Evolutionary conservation across 2,888 invertebrate genomes (phyloP).

Genomic region (Hypercompe scribonia): DNA sequence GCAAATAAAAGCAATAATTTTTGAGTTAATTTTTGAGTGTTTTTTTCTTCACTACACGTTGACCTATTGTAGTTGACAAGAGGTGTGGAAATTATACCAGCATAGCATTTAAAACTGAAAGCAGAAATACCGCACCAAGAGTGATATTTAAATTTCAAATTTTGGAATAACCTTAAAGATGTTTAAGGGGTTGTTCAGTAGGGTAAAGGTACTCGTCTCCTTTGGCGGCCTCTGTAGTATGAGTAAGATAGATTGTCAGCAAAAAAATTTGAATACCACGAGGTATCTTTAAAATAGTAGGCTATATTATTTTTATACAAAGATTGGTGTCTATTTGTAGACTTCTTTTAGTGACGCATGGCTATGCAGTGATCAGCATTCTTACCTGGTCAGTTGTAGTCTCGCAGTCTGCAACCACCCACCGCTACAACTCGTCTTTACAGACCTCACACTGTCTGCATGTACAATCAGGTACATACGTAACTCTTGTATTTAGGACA

Average conservation of each 20-base stretch:
- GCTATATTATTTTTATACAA: neutral
- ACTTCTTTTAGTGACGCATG: neutral
- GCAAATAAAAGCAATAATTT: no score
- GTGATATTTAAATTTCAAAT: neutral
- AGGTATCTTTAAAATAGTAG: neutral
- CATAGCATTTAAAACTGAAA: neutral
- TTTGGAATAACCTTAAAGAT: neutral
- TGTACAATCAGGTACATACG: neutral
- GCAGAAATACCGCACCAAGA: neutral
- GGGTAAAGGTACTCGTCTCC: neutral
- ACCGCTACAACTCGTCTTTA: neutral
- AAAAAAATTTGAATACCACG: neutral
- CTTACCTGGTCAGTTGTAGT: neutral
- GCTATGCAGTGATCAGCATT: neutral
- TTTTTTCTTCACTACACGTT: neutral
- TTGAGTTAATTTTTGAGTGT: no score
- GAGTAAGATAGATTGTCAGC: neutral
- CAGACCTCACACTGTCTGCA: neutral
- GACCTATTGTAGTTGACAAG: neutral
- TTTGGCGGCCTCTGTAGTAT: neutral
- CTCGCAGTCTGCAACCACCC: neutral
- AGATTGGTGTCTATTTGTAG: neutral
- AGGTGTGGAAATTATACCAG: neutral
- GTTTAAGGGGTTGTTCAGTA: neutral
- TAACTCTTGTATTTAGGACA: slow-evolving; percentile 25